Base-by-base conservation (phyloP, 2,888 invertebrate genomes). In the Calliscelio sp. region DNA sequence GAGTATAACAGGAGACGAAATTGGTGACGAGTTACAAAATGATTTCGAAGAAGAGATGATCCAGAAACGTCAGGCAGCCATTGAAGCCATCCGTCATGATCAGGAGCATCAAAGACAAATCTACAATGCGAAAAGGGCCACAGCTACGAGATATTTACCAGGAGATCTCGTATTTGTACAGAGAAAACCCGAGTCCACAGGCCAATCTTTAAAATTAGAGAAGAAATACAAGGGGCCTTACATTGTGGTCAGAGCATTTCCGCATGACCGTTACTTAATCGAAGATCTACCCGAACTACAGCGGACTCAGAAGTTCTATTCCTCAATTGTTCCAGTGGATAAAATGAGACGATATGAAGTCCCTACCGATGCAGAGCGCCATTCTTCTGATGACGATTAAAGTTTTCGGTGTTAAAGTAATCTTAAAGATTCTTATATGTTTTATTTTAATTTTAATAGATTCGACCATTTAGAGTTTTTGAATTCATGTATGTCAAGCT, bases 191-290 rank as follows among this genome's bases (percentile, higher is more conserved):
- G 65, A 38, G n/a, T 79, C 87, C 5, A 87, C 87, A 0, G 87
- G 87, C 5, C 74, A 85, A 20, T 89, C 88, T 28, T 70, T 55
- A 22, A 88, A 89, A 24, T 46, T 89, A 14, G 24, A 70, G 0
- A 79, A 87, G 0, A 86, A 86, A n/a, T 84, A 81, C 0, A 86
- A 86, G 46, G 88, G 89, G 0, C 88, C 89, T 0, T 89, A 85
- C 59, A 81, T 68, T 35, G 84, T 89, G 0, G 87, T 81, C 0
- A 86, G 83, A 0, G 84, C 88, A 0, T 38, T 88, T 5, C 88
- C 87, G 0, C 86, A 89, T 46, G 88, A 88, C 32, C 82, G 88
- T 0, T 88, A 87, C 44, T 84, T 88, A 41, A 84, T 88, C 0
- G 77, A 87, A 20, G 88, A 89, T 24, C 24, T 88, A 6, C 70